phyloP scores from a whole-genome alignment of 2,113 vertebrate genomes.

The Bettongia penicillata region DNA sequence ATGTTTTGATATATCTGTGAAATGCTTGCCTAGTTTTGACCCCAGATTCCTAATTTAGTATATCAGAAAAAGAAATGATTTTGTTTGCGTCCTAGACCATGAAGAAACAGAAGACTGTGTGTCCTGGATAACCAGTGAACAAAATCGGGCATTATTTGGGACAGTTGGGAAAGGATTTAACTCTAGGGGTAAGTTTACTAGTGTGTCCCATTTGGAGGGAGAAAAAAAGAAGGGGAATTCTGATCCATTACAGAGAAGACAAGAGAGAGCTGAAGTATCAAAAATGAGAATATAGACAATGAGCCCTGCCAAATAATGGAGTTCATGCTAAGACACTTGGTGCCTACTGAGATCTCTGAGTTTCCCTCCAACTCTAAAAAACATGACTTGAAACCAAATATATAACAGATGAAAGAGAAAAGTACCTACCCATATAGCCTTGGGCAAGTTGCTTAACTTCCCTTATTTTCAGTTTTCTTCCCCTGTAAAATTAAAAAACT shows the following conservation, averaged over 20 bases:
- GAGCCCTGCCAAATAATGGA: neutral
- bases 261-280: neutral
- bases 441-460: neutral
- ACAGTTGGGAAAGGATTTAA: neutral
- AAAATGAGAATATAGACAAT: neutral
- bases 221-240: neutral
- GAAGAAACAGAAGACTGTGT: neutral
- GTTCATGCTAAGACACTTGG: neutral
- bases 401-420: neutral
- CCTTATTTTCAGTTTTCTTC: neutral
- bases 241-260: neutral
- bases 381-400: neutral
- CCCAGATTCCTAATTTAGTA: neutral
- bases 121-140: neutral
- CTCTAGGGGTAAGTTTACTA: neutral
- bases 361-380: neutral
- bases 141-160: neutral
- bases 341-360: neutral
- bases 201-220: neutral
- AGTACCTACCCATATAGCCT: neutral
- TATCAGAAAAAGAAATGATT: neutral
- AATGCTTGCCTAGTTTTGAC: neutral
- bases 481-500: neutral
- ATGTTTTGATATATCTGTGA: neutral
- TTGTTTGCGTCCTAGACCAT: neutral